These are phyloP conservation scores for Saguinus imperator DNA, from an alignment of 2,113 vertebrate species.

Conservation along the genomic window DNA sequence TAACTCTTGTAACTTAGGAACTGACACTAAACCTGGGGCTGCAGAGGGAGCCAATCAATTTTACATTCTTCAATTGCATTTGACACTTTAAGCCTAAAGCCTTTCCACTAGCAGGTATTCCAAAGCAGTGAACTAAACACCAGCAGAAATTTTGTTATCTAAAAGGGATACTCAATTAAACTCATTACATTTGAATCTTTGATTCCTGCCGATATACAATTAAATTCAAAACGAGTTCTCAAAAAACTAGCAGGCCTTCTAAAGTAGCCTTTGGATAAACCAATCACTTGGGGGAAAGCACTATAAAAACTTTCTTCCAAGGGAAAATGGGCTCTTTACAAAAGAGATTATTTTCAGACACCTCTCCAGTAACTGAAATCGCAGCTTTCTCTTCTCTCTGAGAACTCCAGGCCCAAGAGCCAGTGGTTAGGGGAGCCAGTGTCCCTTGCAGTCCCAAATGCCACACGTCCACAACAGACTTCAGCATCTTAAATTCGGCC, in stretches of 20 bases:
- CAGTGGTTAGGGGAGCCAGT: fast-evolving
- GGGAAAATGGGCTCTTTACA: background rate
- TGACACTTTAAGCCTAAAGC: background rate
- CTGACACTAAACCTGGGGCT: background rate
- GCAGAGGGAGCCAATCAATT: background rate
- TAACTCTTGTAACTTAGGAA: background rate
- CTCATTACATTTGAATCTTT: background rate
- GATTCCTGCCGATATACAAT: background rate
- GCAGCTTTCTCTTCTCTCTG: background rate
- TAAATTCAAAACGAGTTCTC: constrained; percentile 20
- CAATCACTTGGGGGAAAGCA: background rate
- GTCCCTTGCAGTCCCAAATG: background rate
- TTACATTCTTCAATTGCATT: background rate
- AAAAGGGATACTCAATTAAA: constrained; percentile 1
- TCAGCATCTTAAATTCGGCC: background rate
- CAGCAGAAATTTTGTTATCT: background rate
- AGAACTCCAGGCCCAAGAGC: background rate
- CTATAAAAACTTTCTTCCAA: background rate
- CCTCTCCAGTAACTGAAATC: background rate
- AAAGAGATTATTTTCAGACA: background rate
- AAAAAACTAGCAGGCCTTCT: background rate
- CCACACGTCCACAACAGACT: background rate
- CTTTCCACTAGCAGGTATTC: background rate
- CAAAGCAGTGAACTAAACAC: background rate
- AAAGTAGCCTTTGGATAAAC: constrained; percentile 29